Base-by-base conservation (phyloP, 2,797 vertebrate genomes). In the Sitta carolinensis region DNA sequence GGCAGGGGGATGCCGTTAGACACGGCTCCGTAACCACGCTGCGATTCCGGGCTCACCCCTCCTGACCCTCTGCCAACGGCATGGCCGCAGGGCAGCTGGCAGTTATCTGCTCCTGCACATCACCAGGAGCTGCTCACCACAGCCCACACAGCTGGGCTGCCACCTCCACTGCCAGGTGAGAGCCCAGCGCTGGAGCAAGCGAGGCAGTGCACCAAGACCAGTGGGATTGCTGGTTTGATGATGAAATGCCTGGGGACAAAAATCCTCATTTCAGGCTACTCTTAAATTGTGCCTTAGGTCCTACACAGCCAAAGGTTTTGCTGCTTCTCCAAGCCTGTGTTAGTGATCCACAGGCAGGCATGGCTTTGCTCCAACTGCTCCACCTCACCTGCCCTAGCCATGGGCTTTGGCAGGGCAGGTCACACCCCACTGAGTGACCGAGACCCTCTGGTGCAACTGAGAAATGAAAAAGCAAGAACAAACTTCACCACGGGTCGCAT, bases 151-250 rank as follows among this genome's bases (percentile, higher is more conserved):
- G 36, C 59, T 0, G 0, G 68, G 50, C 67, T 51, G 79, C 40
- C 43, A 70, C 20, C 67, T 48, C 25, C 0, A 1, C 4, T 62
- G n/a, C 66, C 88, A 78, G 77, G 47, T 58, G 67, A 90, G 76
- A 77, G 34, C 50, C 45, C 26, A 5, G 64, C 0, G 1, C 54
- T 26, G 47, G 42, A 84, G 38, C 27, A 13, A 77, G 12, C 0
- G 13, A 84, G 55, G 25, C 3, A 7, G 34, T 0, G 0, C 1
- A 18, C 22, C 0, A 0, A 29, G n/a, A 36, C 5, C 5, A 7
- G 67, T 4, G 78, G 45, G 68, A 32, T 26, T 52, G 52, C 42
- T 36, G 64, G 3, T 42, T 2, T 40, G 66, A 36, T 22, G 34
- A 38, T 10, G 26, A 42, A 77, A 70, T 10, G 74, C 61, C 25